Percentiles rank a stretch among this genome's conserved stretches.
Conservation (phyloP, 2,888 invertebrate species). For the Tanaodytes sp. region DNA sequence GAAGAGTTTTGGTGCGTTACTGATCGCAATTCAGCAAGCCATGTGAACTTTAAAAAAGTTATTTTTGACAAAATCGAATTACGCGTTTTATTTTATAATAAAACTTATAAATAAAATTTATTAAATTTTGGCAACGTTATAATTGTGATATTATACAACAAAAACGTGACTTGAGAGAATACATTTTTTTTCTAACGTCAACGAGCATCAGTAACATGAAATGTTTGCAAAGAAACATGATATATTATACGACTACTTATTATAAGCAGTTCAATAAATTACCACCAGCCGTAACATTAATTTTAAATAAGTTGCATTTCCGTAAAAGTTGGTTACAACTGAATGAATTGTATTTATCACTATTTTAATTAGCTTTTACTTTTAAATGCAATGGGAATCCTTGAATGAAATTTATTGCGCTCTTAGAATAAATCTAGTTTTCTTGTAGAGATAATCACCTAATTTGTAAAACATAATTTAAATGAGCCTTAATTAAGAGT, state of each 20-base stretch:
- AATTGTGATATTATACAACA: too few species aligned
- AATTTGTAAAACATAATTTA: too few species aligned
- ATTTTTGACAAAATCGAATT: slow-evolving; percentile 36
- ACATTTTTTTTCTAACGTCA: not conserved
- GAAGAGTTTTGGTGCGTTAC: slow-evolving; percentile 24
- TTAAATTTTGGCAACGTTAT: too few species aligned
- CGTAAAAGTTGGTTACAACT: slow-evolving; percentile 21
- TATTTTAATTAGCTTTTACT: slow-evolving; percentile 35
- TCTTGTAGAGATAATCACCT: too few species aligned
- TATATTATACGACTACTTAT: too few species aligned
- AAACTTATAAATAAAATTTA: too few species aligned
- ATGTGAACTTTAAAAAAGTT: slow-evolving; percentile 23
- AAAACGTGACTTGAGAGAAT: not conserved
- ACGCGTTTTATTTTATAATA: not conserved
- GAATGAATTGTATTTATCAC: slow-evolving; percentile 17
- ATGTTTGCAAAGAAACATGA: too few species aligned
- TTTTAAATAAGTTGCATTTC: slow-evolving; percentile 15
- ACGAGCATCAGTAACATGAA: too few species aligned
- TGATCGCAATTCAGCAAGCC: slow-evolving; percentile 26
- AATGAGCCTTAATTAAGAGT: too few species aligned
- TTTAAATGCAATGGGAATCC: slow-evolving; percentile 22
- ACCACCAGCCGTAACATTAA: slow-evolving; percentile 1
- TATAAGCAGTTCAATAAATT: too few species aligned
- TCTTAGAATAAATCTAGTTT: too few species aligned
- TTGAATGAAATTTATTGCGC: slow-evolving; percentile 20